These are phyloP conservation scores for Dione vanillae DNA, from an alignment of 2,888 invertebrate species.

Conservation along the genomic window DNA sequence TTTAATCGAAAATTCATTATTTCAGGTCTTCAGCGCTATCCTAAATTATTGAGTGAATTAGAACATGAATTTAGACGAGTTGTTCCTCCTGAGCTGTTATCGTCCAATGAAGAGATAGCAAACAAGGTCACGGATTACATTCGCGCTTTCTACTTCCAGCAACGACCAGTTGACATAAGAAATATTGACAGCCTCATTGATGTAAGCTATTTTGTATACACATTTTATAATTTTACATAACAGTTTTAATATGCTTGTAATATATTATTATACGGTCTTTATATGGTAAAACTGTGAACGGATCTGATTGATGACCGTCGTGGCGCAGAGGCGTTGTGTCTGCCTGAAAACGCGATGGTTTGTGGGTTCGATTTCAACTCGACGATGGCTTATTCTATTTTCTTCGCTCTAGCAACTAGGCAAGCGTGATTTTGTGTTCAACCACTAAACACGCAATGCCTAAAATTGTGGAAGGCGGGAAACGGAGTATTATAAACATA, in stretches of 20 bases:
- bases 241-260: neutral
- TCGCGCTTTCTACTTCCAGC: conserved; percentile 84
- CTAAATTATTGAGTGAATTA: conserved; percentile 81
- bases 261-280: neutral
- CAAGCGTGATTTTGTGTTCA: too few relatives aligned
- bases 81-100: conserved; percentile 81
- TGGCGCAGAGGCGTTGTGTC: too few relatives aligned
- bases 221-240: neutral
- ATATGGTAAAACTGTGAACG: neutral
- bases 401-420: too few relatives aligned
- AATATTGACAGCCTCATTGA: conserved; percentile 84
- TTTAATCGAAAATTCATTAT: neutral
- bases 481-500: too few relatives aligned
- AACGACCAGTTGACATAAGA: conserved; percentile 79
- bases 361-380: too few relatives aligned
- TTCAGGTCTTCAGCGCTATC: conserved; percentile 84
- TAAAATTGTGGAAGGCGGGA: too few relatives aligned
- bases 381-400: too few relatives aligned
- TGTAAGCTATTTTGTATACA: conserved; percentile 58
- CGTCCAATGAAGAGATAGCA: conserved; percentile 60
- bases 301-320: too few relatives aligned
- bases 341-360: too few relatives aligned
- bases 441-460: too few relatives aligned
- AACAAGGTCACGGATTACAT: conserved; percentile 76
- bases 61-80: conserved; percentile 84